phyloP scores from a whole-genome alignment of 2,888 invertebrate genomes.

The Caenorhabditis sulstoni region DNA sequence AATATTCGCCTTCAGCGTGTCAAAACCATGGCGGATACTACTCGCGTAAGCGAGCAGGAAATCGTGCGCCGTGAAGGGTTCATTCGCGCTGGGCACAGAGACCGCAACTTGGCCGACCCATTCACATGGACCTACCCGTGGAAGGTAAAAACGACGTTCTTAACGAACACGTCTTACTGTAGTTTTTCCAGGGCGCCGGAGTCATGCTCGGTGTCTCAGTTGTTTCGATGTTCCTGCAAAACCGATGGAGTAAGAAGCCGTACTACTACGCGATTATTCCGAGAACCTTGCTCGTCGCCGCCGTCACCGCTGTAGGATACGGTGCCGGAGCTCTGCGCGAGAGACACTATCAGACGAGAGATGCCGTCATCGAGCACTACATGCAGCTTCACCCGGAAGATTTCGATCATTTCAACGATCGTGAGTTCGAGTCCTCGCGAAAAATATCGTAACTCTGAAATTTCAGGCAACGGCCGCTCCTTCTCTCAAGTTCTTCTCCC shows the following conservation, averaged over 20 bases:
- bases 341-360: conserved; percentile 74
- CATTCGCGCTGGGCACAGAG: conserved; percentile 69
- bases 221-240: conserved; percentile 64
- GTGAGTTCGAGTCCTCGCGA: conserved; percentile 69
- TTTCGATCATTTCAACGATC: conserved; percentile 76
- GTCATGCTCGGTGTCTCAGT: conserved; percentile 66
- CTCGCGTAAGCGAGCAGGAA: conserved; percentile 73
- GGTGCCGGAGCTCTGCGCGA: conserved; percentile 73
- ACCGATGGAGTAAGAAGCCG: conserved; percentile 77
- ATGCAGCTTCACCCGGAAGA: conserved; percentile 78
- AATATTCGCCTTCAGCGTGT: not conserved
- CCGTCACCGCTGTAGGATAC: conserved; percentile 70
- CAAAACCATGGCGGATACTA: conserved; percentile 73
- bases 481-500: conserved; percentile 78
- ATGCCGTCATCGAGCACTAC: conserved; percentile 79
- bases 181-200: conserved; percentile 57
- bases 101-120: conserved; percentile 70
- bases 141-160: conserved; percentile 67
- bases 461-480: conserved; percentile 77
- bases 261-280: conserved; percentile 75
- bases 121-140: conserved; percentile 78
- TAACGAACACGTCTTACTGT: no score
- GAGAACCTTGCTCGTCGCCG: conserved; percentile 63
- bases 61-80: conserved; percentile 72
- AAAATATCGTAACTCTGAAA: not conserved